Evolutionary conservation across 2,888 invertebrate genomes (phyloP).

Genomic region (Busseola fusca): DNA sequence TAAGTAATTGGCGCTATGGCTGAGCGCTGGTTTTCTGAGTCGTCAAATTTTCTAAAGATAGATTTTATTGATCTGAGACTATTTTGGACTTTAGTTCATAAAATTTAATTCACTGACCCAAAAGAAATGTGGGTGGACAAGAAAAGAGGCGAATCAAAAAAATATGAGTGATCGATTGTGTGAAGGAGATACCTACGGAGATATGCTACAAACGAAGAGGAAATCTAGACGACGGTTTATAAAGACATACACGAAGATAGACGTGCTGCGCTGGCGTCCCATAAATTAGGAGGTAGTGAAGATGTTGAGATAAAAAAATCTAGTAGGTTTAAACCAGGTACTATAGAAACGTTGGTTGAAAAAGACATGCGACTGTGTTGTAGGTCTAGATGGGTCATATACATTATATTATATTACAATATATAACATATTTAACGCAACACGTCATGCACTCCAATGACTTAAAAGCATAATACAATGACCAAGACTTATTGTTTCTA

Average conservation of each 20-base stretch:
- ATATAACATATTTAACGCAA: background rate
- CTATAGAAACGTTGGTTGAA: background rate
- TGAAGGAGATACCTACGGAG: background rate
- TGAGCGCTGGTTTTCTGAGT: background rate
- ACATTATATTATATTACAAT: background rate
- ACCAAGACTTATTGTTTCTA: no score
- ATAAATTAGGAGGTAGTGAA: background rate
- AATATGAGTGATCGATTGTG: background rate
- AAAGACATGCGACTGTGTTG: background rate
- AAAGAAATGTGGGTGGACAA: background rate
- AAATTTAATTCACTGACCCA: background rate
- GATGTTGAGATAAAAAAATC: background rate
- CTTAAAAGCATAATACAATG: background rate
- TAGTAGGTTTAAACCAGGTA: no score
- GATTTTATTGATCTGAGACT: background rate
- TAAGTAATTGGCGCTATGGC: slow-evolving; percentile 10
- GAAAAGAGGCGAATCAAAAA: background rate
- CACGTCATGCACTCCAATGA: background rate
- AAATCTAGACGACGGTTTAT: background rate
- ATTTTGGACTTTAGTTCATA: background rate
- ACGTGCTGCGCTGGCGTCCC: background rate
- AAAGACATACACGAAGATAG: background rate
- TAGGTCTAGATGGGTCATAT: no score
- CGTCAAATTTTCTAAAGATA: background rate
- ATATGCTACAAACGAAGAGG: background rate